A percentile compares a stretch with the other conserved stretches of the same genome.
phyloP scores from a whole-genome alignment of 1,140 invertebrate genomes.

The Pygmarrhopalites habei region DNA sequence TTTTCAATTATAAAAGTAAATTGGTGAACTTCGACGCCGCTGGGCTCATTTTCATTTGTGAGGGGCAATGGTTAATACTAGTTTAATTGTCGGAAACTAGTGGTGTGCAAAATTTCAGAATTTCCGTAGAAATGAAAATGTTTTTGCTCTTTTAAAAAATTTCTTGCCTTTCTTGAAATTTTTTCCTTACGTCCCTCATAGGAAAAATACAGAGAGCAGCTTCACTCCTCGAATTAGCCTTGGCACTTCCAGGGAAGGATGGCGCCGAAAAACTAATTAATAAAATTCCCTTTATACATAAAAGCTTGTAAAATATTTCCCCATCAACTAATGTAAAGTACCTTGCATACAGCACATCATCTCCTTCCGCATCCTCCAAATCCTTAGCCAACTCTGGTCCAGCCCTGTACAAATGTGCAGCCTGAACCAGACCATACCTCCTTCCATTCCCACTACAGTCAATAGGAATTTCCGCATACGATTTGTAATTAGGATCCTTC shows the following conservation, averaged over 20 bases:
- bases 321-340: too few relatives aligned
- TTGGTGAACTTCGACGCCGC: too few relatives aligned
- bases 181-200: slow-evolving; percentile 6
- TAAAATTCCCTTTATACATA: too few relatives aligned
- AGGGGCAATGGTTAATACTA: too few relatives aligned
- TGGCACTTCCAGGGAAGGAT: neutral
- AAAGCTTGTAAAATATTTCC: too few relatives aligned
- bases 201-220: neutral
- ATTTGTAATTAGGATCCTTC: neutral
- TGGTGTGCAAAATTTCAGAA: too few relatives aligned
- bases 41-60: too few relatives aligned
- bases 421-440: neutral
- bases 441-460: neutral
- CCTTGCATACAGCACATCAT: slow-evolving; percentile 4
- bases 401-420: neutral
- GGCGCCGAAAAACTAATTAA: neutral
- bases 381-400: neutral
- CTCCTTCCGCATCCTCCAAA: slow-evolving; percentile 3
- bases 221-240: neutral
- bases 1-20: too few relatives aligned
- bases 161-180: slow-evolving; percentile 1
- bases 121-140: too few relatives aligned
- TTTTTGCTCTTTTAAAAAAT: too few relatives aligned
- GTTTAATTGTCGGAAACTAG: too few relatives aligned
- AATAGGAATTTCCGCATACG: slow-evolving; percentile 3